Percentiles rank a stretch among this genome's conserved stretches.
phyloP scores from a whole-genome alignment of 1,140 invertebrate genomes.

The Coenobita brevimanus region DNA sequence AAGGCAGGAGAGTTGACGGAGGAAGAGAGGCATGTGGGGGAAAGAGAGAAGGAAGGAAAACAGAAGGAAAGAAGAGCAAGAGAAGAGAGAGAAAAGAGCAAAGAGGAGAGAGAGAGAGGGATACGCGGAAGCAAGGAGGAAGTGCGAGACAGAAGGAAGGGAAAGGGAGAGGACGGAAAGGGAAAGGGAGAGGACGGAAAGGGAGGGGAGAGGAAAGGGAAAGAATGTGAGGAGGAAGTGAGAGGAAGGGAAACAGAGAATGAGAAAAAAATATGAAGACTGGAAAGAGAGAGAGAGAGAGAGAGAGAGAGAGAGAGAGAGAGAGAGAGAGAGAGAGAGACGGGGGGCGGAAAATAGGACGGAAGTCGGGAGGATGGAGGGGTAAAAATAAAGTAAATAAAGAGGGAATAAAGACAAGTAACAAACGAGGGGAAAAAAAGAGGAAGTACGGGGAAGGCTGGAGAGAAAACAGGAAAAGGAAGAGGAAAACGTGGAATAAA shows the following conservation, averaged over 20 bases:
- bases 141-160: conserved; percentile 4
- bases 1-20: too few species aligned
- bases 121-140: not conserved
- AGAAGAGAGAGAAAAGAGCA: not conserved
- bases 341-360: not conserved
- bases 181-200: not conserved
- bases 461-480: too few species aligned
- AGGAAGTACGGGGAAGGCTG: too few species aligned
- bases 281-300: not conserved
- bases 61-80: too few species aligned
- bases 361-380: too few species aligned
- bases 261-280: too few species aligned
- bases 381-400: too few species aligned
- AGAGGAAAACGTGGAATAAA: too few species aligned
- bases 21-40: too few species aligned
- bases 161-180: conserved; percentile 2
- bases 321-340: not conserved
- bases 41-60: not conserved
- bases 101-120: not conserved
- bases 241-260: not conserved
- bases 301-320: not conserved
- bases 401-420: too few species aligned
- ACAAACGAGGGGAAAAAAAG: too few species aligned
- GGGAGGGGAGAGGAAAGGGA: not conserved
- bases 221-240: not conserved